Evolutionary conservation across 2,113 vertebrate species (phyloP).

Genomic region (Cebidichthys violaceus): DNA sequence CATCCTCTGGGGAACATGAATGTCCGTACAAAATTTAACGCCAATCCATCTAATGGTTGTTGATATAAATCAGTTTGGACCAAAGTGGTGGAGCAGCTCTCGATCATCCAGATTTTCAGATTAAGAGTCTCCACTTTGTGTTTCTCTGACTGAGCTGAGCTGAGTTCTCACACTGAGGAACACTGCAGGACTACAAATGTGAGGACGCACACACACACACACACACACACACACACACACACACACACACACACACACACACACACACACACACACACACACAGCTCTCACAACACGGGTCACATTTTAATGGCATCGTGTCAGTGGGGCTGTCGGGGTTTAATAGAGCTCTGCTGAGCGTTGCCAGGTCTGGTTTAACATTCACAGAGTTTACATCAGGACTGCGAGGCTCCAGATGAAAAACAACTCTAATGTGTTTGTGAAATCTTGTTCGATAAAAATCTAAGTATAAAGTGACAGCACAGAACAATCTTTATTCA

Average conservation of each 20-base stretch:
- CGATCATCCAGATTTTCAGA: background rate
- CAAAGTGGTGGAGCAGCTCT: background rate
- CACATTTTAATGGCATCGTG: conserved; percentile 60
- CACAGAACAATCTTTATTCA: background rate
- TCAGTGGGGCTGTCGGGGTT: conserved; percentile 49
- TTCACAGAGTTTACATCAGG: conserved; percentile 31
- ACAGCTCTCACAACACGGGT: conserved; percentile 27
- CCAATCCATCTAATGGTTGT: background rate
- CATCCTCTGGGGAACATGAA: no score
- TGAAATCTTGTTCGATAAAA: background rate
- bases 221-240: conserved; percentile 23
- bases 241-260: conserved; percentile 21
- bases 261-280: conserved; percentile 16
- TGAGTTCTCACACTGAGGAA: conserved; percentile 38
- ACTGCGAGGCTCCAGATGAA: conserved; percentile 1
- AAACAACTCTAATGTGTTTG: conserved; percentile 3
- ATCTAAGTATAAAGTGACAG: background rate
- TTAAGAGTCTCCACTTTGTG: conserved; percentile 19
- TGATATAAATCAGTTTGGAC: background rate
- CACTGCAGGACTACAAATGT: conserved; percentile 46
- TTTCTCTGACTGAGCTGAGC: background rate
- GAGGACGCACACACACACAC: conserved; percentile 13
- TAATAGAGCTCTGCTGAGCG: conserved; percentile 47
- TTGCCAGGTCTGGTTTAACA: conserved; percentile 45
- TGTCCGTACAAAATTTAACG: no score